Percentiles rank a stretch among this genome's conserved stretches.
Conservation (phyloP, 2,113 vertebrate species). For the Sylvilagus bachmani region DNA sequence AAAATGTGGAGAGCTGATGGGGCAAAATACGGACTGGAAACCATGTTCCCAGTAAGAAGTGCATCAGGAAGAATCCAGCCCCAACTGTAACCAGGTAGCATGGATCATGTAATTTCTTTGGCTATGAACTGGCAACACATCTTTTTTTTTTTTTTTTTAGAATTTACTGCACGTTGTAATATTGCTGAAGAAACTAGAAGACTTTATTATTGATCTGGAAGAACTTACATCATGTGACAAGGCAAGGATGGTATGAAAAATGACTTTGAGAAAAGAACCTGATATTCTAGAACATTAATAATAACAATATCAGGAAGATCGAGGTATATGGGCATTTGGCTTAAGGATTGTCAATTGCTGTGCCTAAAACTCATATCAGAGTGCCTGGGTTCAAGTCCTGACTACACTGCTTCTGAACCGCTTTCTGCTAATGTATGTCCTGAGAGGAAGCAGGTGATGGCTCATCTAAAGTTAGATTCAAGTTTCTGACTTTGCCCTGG, state of each 20-base stretch:
- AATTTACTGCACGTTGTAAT: not conserved
- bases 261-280: not conserved
- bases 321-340: not conserved
- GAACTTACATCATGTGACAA: not conserved
- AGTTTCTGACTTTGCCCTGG: no score
- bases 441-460: no score
- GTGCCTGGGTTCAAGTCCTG: no score
- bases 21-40: conserved; percentile 3
- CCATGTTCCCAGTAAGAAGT: not conserved
- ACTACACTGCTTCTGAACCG: no score
- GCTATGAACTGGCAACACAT: not conserved
- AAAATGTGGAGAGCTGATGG: not conserved
- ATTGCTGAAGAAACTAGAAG: not conserved
- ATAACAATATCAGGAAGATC: not conserved
- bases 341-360: no score
- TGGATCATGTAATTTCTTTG: not conserved
- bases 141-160: not conserved
- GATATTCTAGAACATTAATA: not conserved
- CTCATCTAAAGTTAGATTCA: no score
- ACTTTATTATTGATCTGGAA: not conserved
- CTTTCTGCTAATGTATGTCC: no score
- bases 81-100: not conserved
- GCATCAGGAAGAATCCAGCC: not conserved
- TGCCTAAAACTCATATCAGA: no score
- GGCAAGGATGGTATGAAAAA: not conserved